phyloP scores from a whole-genome alignment of 2,888 invertebrate species.

The Pycnomerus fuliginosus region DNA sequence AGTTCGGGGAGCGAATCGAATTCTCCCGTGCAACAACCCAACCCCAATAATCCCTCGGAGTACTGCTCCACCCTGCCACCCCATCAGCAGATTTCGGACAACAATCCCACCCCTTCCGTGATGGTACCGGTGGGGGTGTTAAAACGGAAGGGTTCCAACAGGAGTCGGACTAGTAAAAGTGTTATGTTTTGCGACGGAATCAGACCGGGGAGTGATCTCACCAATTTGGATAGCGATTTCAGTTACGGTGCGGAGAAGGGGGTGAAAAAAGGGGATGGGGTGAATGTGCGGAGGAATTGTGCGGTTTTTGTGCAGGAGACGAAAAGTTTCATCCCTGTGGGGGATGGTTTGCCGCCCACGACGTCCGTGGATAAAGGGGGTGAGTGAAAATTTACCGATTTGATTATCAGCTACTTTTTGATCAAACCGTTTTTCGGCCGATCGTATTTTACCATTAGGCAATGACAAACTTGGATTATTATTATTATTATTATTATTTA shows the following conservation, averaged over 20 bases:
- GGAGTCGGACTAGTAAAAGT: slow-evolving; percentile 62
- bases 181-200: slow-evolving; percentile 91
- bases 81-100: slow-evolving; percentile 65
- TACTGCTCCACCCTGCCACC: slow-evolving; percentile 84
- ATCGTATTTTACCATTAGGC: no score
- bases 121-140: slow-evolving; percentile 84
- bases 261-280: no score
- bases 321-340: slow-evolving; percentile 58
- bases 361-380: slow-evolving; percentile 57
- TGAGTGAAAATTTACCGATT: no score
- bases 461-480: no score
- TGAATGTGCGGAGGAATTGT: slow-evolving; percentile 37
- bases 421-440: no score
- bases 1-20: slow-evolving; percentile 35
- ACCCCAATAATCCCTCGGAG: slow-evolving; percentile 85
- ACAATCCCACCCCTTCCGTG: slow-evolving; percentile 64
- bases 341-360: slow-evolving; percentile 59
- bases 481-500: no score
- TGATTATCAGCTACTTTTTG: no score
- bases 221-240: slow-evolving; percentile 69
- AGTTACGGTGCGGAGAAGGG: slow-evolving; percentile 6
- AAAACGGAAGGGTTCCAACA: slow-evolving; percentile 63
- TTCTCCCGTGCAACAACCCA: slow-evolving; percentile 56
- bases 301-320: slow-evolving; percentile 56
- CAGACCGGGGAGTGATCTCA: slow-evolving; percentile 81